Evolutionary conservation across 2,888 invertebrate genomes (phyloP).

Genomic region (Euclidia mi): DNA sequence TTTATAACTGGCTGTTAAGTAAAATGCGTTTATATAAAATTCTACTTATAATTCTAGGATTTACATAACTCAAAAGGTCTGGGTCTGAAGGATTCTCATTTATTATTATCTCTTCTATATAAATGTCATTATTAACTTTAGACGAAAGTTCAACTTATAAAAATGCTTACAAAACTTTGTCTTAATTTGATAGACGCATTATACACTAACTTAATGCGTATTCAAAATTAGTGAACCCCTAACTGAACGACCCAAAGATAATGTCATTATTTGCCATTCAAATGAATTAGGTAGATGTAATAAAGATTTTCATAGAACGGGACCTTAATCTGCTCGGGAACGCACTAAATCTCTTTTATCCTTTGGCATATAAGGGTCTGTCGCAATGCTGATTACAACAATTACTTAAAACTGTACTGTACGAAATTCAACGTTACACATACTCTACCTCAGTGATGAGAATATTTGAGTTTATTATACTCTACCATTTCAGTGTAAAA

Average conservation of each 20-base stretch:
- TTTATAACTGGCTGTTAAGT: not conserved
- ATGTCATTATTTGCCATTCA: constrained; percentile 44
- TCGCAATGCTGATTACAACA: constrained; percentile 50
- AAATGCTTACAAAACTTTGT: not conserved
- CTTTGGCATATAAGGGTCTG: constrained; percentile 57
- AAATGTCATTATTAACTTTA: constrained; percentile 1
- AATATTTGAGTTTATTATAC: constrained; percentile 22
- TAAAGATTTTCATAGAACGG: constrained; percentile 39
- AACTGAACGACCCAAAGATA: constrained; percentile 30
- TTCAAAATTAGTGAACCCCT: constrained; percentile 28
- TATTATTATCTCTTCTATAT: not conserved
- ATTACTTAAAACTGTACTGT: constrained; percentile 48
- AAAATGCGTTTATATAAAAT: constrained; percentile 1
- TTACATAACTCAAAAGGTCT: constrained; percentile 1
- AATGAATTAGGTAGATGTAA: constrained; percentile 49
- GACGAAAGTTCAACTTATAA: too few relatives aligned
- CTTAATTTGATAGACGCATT: not conserved
- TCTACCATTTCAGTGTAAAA: constrained; percentile 13
- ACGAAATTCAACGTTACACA: constrained; percentile 23
- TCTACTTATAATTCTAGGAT: not conserved
- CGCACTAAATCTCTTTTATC: constrained; percentile 57
- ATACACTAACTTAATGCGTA: constrained; percentile 20
- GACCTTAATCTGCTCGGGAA: constrained; percentile 42
- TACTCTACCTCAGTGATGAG: constrained; percentile 32
- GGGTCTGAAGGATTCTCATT: not conserved